phyloP scores from a whole-genome alignment of 1,140 invertebrate genomes.

The Oryzaephilus surinamensis region DNA sequence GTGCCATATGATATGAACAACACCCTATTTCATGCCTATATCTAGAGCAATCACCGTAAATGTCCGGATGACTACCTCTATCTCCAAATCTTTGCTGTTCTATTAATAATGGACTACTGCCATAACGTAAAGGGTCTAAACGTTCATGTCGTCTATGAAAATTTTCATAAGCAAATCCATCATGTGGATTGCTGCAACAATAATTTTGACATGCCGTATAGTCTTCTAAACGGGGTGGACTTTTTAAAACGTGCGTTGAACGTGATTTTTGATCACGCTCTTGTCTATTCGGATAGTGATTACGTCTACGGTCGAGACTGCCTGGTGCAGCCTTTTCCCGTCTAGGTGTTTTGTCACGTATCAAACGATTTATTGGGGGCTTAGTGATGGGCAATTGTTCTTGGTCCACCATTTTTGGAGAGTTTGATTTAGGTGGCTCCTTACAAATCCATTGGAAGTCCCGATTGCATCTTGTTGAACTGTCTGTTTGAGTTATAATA shows the following conservation, averaged over 20 bases:
- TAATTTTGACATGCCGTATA: constrained; percentile 38
- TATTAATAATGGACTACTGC: constrained; percentile 35
- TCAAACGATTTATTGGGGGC: constrained; percentile 29
- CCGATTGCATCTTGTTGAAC: constrained; percentile 44
- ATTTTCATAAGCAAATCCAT: constrained; percentile 26
- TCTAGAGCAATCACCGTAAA: constrained; percentile 26
- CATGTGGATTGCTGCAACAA: constrained; percentile 36
- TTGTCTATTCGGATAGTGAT: constrained; percentile 37
- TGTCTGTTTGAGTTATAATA: constrained; percentile 18
- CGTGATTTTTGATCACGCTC: constrained; percentile 45
- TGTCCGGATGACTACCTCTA: constrained; percentile 33
- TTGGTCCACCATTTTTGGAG: constrained; percentile 28
- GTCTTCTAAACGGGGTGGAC: constrained; percentile 27
- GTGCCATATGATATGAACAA: constrained; percentile 31
- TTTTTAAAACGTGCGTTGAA: constrained; percentile 40
- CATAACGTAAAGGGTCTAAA: constrained; percentile 36
- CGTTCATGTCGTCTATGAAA: constrained; percentile 35
- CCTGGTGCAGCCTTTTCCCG: constrained; percentile 35
- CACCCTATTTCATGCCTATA: constrained; percentile 29
- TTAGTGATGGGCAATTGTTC: constrained; percentile 24
- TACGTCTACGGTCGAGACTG: constrained; percentile 41
- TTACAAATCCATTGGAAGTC: constrained; percentile 48
- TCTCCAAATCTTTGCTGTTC: too few species aligned
- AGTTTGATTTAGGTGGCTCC: constrained; percentile 18
- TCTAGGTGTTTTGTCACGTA: constrained; percentile 21